These are phyloP conservation scores for Griposia aprilina DNA, from an alignment of 2,888 invertebrate species.

Conservation along the genomic window DNA sequence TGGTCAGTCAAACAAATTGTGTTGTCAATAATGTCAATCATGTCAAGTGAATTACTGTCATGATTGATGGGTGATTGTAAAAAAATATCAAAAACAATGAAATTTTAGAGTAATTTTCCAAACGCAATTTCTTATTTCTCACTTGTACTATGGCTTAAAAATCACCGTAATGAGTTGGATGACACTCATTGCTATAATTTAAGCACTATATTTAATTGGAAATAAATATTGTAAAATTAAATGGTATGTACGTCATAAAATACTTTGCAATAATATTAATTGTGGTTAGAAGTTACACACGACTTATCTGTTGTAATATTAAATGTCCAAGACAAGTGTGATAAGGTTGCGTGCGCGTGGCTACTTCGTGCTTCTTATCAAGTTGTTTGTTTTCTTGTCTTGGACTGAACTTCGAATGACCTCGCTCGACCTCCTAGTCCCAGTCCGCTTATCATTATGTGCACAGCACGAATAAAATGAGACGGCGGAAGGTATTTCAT, in stretches of 20 bases:
- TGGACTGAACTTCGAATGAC: constrained; percentile 87
- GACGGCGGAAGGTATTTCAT: constrained; percentile 82
- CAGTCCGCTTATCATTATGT: constrained; percentile 87
- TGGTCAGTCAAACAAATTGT: not conserved
- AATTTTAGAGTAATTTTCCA: not conserved
- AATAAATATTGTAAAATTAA: constrained; percentile 42
- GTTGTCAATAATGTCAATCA: not conserved
- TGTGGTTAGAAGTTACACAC: constrained; percentile 45
- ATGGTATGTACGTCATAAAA: constrained; percentile 63
- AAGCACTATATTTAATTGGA: not conserved
- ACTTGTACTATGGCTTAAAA: constrained; percentile 12
- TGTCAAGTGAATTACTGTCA: constrained; percentile 4
- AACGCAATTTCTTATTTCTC: not conserved
- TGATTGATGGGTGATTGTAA: not conserved
- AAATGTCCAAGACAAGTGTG: constrained; percentile 62
- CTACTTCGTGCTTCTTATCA: constrained; percentile 88
- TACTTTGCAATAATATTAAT: constrained; percentile 16
- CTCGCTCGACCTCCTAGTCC: constrained; percentile 88
- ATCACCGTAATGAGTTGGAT: not conserved
- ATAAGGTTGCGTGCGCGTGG: constrained; percentile 84
- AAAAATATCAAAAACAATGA: not conserved
- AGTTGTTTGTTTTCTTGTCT: constrained; percentile 87
- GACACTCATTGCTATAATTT: not conserved
- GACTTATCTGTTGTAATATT: constrained; percentile 57
- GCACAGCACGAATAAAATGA: constrained; percentile 86